Evolutionary conservation across 1,140 invertebrate species (phyloP).

Genomic region (Metopolophium dirhodum): DNA sequence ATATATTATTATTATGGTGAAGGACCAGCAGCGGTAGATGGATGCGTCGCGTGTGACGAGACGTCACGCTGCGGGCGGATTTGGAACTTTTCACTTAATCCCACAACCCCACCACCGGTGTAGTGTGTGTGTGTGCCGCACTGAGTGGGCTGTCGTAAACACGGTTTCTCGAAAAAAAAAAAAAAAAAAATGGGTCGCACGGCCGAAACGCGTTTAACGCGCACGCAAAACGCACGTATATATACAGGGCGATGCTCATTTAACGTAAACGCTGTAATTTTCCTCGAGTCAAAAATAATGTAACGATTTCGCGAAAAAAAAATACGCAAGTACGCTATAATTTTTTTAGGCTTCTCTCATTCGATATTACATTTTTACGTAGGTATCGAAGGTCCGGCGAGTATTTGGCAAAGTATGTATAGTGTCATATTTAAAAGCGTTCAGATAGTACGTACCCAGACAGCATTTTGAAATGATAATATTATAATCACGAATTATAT

Average conservation of each 20-base stretch:
- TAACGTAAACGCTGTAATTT: background rate
- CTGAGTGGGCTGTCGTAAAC: constrained; percentile 19
- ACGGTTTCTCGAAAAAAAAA: background rate
- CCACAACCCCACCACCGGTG: background rate
- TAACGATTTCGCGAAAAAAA: background rate
- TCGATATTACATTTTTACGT: no score
- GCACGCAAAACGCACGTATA: no score
- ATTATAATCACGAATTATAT: no score
- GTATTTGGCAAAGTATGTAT: no score
- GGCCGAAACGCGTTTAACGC: background rate
- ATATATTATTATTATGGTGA: background rate
- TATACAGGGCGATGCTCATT: background rate
- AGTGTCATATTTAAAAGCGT: no score
- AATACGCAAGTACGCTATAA: no score
- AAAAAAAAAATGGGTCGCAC: constrained; percentile 9
- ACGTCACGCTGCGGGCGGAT: constrained; percentile 9
- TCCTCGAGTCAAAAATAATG: no score
- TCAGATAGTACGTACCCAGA: no score
- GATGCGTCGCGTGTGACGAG: background rate
- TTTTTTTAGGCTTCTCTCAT: no score
- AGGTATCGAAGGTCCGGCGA: no score
- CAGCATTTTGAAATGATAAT: no score
- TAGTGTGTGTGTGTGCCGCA: background rate
- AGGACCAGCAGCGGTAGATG: background rate
- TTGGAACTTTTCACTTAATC: constrained; percentile 28